Percentiles rank a stretch among this genome's conserved stretches.
These are phyloP conservation scores for Siniperca chuatsi DNA, from an alignment of 2,113 vertebrate genomes.

Conservation along the genomic window DNA sequence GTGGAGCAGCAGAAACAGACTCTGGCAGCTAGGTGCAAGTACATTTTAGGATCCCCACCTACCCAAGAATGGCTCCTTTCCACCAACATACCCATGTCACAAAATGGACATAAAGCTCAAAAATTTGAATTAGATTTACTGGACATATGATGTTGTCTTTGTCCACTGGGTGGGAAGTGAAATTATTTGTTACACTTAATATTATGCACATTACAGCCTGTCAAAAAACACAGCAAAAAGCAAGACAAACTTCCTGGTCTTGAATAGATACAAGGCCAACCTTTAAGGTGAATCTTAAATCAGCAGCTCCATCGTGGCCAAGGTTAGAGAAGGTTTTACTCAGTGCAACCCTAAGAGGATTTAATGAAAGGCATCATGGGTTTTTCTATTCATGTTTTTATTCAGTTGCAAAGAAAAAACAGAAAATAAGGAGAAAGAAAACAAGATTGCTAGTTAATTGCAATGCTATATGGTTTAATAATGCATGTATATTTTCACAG, in stretches of 20 bases:
- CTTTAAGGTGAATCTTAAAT: constrained; percentile 15
- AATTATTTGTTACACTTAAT: background rate
- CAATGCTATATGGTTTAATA: background rate
- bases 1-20: too few species aligned
- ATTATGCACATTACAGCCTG: background rate
- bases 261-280: background rate
- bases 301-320: background rate
- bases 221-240: background rate
- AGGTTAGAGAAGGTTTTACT: constrained; percentile 17
- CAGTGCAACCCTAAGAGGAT: constrained; percentile 25
- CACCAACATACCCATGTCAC: too few species aligned
- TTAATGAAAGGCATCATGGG: background rate
- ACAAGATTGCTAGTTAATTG: background rate
- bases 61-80: too few species aligned
- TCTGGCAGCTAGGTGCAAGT: too few species aligned
- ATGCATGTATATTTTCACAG: background rate
- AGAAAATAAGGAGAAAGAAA: background rate
- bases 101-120: background rate
- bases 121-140: background rate
- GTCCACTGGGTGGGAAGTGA: background rate
- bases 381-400: background rate
- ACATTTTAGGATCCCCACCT: too few species aligned
- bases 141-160: background rate
- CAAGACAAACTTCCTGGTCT: background rate
- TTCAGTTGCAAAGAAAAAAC: background rate